A percentile compares a stretch with the other conserved stretches of the same genome.
phyloP scores from a whole-genome alignment of 2,888 invertebrate genomes.

The Agonopterix arenella region DNA sequence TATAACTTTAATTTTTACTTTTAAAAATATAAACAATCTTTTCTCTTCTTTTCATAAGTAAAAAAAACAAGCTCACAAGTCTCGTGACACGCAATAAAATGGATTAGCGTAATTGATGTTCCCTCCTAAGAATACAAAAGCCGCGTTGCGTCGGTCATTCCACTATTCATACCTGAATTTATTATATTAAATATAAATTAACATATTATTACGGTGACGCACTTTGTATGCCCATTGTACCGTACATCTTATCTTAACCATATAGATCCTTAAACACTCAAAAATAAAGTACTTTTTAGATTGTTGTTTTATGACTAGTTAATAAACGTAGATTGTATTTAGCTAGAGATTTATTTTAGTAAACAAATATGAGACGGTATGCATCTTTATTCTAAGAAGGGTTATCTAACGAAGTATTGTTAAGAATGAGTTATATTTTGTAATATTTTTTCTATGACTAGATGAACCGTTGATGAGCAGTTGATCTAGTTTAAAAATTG shows the following conservation, averaged over 20 bases:
- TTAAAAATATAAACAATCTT: no score
- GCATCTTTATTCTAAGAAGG: constrained; percentile 26
- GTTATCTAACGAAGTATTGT: constrained; percentile 67
- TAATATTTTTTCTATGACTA: constrained; percentile 36
- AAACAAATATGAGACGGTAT: constrained; percentile 57
- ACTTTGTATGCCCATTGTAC: constrained; percentile 32
- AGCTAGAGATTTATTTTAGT: constrained; percentile 65
- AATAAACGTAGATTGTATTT: constrained; percentile 32
- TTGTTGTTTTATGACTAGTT: no score
- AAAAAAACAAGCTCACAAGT: neutral
- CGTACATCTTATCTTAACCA: neutral
- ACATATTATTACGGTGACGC: constrained; percentile 62
- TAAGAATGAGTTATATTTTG: constrained; percentile 37
- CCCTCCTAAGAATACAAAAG: constrained; percentile 33
- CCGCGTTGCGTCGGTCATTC: constrained; percentile 36
- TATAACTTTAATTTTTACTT: no score
- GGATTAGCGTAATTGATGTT: constrained; percentile 63
- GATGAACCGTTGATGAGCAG: constrained; percentile 39
- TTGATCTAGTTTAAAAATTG: constrained; percentile 19
- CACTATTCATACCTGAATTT: constrained; percentile 51
- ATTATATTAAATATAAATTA: constrained; percentile 73
- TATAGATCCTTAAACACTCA: no score
- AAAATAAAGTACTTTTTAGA: no score
- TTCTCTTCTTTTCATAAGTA: no score
- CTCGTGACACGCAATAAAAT: constrained; percentile 71